Evolutionary conservation across 1,140 invertebrate species (phyloP), one percentile per base, ranked within the genome.

Genomic region (Zaprionus camerounensis): DNA sequence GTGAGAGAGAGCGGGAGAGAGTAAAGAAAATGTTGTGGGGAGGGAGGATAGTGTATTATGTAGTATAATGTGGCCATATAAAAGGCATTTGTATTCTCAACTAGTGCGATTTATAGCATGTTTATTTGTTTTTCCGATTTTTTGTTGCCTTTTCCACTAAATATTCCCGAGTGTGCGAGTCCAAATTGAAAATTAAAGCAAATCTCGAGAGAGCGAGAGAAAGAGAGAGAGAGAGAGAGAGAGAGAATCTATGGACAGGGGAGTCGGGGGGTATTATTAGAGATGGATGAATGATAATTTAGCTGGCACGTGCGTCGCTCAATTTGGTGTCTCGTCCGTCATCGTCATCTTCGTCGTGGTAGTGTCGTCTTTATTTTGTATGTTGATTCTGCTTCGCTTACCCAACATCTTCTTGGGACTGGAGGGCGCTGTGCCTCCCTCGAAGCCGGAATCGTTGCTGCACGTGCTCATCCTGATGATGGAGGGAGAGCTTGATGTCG

Each of bases 401-500:
- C 92, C 92, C 76, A 93, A 59, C 91, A 93, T 92, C 88, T 93
- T 93, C 64, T 93, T 92, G 73, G 92, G 92, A 81, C 91, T 93
- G 72, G 91, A 86, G 11, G 92, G 92, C 49, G 92, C 92, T 1
- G 92, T 93, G 72, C 92, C 92, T 69, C 92, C 92, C 62, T 92
- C 91, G 56, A 93, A 93, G 61, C 92, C 92, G 71, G 92, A 93
- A 92, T 93, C 92, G 77, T 93, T 93, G 81, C 92, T 93, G 91
- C 92, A 93, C 58, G 92, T 93, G 85, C 92, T 93, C 91, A 93
- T 92, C 56, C 92, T 81, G 31, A 92, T 93, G 31, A 92, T 92
- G 17, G 91, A 84, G 2, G 88, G 78, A 34, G 73, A 78, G 41
- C 72, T 69, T 26, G 68, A 69, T 26, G 51, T 59, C 24, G 65